Percentiles rank a stretch among this genome's conserved stretches.
phyloP scores from a whole-genome alignment of 2,113 vertebrate genomes.

The Lonchura striata region DNA sequence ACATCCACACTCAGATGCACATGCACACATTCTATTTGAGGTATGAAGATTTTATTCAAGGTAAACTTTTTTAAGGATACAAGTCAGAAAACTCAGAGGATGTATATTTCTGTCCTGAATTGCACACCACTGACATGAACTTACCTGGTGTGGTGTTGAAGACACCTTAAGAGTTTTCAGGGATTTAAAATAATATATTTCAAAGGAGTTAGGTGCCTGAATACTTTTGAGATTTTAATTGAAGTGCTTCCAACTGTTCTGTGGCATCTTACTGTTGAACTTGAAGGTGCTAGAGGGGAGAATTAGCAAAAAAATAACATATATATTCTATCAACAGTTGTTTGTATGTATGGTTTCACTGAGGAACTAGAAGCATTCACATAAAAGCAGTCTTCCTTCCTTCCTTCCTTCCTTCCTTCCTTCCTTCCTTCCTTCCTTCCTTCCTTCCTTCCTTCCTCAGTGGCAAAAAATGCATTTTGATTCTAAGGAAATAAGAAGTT shows the following conservation, averaged over 20 bases:
- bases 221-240: not conserved
- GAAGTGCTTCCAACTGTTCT: not conserved
- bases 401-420: not conserved
- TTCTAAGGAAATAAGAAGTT: not conserved
- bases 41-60: not conserved
- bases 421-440: not conserved
- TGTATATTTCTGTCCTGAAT: not conserved
- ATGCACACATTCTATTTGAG: not conserved
- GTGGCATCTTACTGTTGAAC: not conserved
- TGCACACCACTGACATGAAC: not conserved
- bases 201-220: not conserved
- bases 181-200: not conserved
- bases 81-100: not conserved
- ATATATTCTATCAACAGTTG: not conserved
- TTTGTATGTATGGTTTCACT: not conserved
- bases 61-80: not conserved
- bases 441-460: not conserved
- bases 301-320: not conserved
- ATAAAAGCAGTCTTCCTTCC: not conserved
- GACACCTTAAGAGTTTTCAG: not conserved
- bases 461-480: not conserved
- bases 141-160: not conserved
- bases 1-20: not conserved
- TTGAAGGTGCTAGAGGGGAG: not conserved
- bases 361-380: not conserved